Percentiles rank a stretch among this genome's conserved stretches.
Evolutionary conservation across 2,888 invertebrate genomes (phyloP).

Genomic region (Drosophila falleni): DNA sequence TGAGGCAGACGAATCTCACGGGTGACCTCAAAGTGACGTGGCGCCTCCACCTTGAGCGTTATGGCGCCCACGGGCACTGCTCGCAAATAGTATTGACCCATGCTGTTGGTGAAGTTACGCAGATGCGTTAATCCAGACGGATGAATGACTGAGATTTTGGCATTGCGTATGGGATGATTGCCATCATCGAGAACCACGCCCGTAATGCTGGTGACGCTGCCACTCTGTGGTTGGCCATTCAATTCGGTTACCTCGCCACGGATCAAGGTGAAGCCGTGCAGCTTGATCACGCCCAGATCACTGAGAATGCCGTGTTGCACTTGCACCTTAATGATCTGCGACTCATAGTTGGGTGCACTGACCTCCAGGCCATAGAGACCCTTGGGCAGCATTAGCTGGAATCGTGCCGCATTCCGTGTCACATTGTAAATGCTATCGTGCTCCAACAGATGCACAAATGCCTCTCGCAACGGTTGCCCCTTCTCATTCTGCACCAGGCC

Average conservation of each 20-base stretch:
- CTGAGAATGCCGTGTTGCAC: slow-evolving; percentile 65
- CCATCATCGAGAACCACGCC: slow-evolving; percentile 88
- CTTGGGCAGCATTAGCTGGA: slow-evolving; percentile 90
- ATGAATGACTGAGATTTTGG: slow-evolving; percentile 86
- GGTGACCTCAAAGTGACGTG: slow-evolving; percentile 87
- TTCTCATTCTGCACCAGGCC: slow-evolving; percentile 90
- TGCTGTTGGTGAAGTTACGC: slow-evolving; percentile 79
- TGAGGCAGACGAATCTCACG: slow-evolving; percentile 82
- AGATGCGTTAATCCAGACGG: slow-evolving; percentile 82
- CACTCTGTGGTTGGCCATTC: slow-evolving; percentile 20
- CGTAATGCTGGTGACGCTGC: slow-evolving; percentile 56
- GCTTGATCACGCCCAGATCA: slow-evolving; percentile 71
- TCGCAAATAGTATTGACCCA: slow-evolving; percentile 79
- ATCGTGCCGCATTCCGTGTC: slow-evolving; percentile 89
- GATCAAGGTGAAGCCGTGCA: slow-evolving; percentile 63
- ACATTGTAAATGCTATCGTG: slow-evolving; percentile 87
- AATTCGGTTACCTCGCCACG: slow-evolving; percentile 74
- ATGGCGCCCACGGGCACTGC: slow-evolving; percentile 84
- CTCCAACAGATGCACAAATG: slow-evolving; percentile 89
- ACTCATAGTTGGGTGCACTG: slow-evolving; percentile 88
- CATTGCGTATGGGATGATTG: slow-evolving; percentile 87
- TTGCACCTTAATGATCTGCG: slow-evolving; percentile 85
- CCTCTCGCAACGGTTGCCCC: slow-evolving; percentile 90
- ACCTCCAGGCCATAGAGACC: slow-evolving; percentile 89
- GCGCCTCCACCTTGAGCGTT: slow-evolving; percentile 87